Base-by-base conservation (phyloP, 2,888 invertebrate species). In the Drosophila paucipuncta region DNA sequence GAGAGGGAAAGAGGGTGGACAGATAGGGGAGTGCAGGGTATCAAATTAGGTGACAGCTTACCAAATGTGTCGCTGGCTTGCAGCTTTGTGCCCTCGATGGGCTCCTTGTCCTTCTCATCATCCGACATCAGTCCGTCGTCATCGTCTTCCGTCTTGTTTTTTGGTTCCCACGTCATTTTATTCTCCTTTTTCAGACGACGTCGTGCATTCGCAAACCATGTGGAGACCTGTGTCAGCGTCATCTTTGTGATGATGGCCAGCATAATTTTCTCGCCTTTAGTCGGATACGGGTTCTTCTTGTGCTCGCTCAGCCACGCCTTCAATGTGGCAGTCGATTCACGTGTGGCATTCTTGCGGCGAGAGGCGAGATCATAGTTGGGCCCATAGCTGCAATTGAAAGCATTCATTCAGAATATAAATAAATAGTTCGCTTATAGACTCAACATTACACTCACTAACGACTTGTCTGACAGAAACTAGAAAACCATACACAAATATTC, bases 221-320 rank as follows among this genome's bases (percentile, higher is more conserved):
- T 99, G 76, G 98, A 98, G 81, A 98, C 98, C 94, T 97, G 97
- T 72, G 98, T 98, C 82, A 98, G 94, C 78, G 98, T 98, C 98
- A 98, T 98, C 94, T 98, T 98, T 75, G 98, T 98, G 92, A 98
- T 97, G 93, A 98, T 97, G 85, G 98, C 98, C 92, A 98, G 94
- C 97, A 98, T 97, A 90, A 98, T 97, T 94, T 98, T 98, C 94
- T 98, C 98, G 70, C 98, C 98, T 94, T 98, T 98, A 73, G 98
- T 98, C 28, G 98, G 98, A 94, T 98, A 99, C 9, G 98, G 98
- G 94, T 98, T 98, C 94, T 98, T 98, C 94, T 97, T 97, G 95
- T 99, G 98, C 94, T 99, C 98, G 94, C 97, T 98, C 73, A 99
- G 95, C 98, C 99, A 98, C 83, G 99, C 98, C 94, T 99, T 99